Evolutionary conservation across 2,797 vertebrate species (phyloP), one percentile per base, ranked within the genome.

Genomic region (Erpetoichthys calabaricus): DNA sequence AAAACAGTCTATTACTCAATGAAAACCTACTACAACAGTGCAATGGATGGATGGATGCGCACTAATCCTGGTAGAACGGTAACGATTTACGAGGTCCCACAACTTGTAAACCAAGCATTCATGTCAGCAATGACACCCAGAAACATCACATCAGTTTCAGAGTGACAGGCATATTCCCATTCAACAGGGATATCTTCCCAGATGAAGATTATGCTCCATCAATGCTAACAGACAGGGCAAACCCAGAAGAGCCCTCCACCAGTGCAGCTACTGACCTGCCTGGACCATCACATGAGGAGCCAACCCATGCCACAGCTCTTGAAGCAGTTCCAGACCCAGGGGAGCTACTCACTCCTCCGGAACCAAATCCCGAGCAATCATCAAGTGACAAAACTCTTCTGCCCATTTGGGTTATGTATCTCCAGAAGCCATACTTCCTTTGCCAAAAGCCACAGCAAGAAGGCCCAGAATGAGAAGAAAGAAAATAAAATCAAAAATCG

Each of bases 111-210:
- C 52, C 59, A 65, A 6, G 66, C 62, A 44, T 68, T 65, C 55
- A 56, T 71, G 60, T 66, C 64, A 66, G 65, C 62, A 59, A 47
- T 68, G 59, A 68, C 58, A 63, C 55, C 57, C 56, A 42, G 5
- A 6, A 70, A 70, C 50, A 66, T 70, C 50, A 45, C 42, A 10
- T 63, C 62, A 60, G 66, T 63, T 72, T 71, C 52, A 69, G 57
- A 49, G 60, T 60, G 54, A 63, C 63, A 42, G 63, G 57, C 55
- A 64, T 67, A 56, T 63, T 52, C 59, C 63, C 56, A 42, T 65
- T 60, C 45, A 63, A 63, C 56, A 8, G 25, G 62, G 58, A 65
- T 44, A 64, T 62, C 58, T 67, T 62, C 47, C 45, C 45, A 56
- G 50, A 66, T 49, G 59, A 45, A 45, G 58, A 3, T 44, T 59